Evolutionary conservation across 2,113 vertebrate genomes (phyloP).

Genomic region (Sinocyclocheilus anophthalmus): DNA sequence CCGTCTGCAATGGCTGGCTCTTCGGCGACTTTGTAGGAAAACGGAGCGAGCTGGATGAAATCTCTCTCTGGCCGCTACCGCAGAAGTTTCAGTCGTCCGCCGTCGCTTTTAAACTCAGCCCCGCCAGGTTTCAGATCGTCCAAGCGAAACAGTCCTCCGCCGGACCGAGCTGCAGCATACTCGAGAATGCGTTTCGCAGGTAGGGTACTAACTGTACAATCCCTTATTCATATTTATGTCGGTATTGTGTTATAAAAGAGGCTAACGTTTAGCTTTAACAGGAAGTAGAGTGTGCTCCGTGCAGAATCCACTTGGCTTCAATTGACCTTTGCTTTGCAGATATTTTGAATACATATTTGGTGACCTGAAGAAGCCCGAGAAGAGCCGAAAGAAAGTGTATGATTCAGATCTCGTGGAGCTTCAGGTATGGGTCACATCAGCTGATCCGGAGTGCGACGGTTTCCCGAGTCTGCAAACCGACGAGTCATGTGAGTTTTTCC

Average conservation of each 20-base stretch:
- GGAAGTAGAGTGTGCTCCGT: not conserved
- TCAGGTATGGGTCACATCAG: conserved; percentile 79
- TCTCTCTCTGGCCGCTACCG: conserved; percentile 87
- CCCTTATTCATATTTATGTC: not conserved
- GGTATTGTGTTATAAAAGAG: not conserved
- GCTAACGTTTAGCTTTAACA: conserved; percentile 14
- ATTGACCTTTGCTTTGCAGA: conserved; percentile 66
- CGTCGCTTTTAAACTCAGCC: conserved; percentile 67
- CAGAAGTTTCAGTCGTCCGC: conserved; percentile 65
- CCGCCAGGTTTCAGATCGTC: conserved; percentile 72
- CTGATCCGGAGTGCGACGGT: conserved; percentile 79
- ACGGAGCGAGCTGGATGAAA: not conserved
- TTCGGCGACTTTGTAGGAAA: not conserved
- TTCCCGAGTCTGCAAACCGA: conserved; percentile 78
- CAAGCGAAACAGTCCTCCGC: conserved; percentile 77
- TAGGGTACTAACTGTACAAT: conserved; percentile 54
- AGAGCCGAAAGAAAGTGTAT: rapidly evolving
- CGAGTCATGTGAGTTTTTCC: conserved; percentile 87
- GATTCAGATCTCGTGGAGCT: conserved; percentile 72
- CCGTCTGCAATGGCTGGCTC: not conserved
- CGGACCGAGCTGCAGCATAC: conserved; percentile 73
- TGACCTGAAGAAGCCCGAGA: not conserved
- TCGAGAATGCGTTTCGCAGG: conserved; percentile 88
- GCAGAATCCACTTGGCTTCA: too few species aligned
- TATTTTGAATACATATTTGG: conserved; percentile 87